A percentile compares a stretch with the other conserved stretches of the same genome.
phyloP scores from a whole-genome alignment of 2,888 invertebrate species.

The Melanostoma scalare region DNA sequence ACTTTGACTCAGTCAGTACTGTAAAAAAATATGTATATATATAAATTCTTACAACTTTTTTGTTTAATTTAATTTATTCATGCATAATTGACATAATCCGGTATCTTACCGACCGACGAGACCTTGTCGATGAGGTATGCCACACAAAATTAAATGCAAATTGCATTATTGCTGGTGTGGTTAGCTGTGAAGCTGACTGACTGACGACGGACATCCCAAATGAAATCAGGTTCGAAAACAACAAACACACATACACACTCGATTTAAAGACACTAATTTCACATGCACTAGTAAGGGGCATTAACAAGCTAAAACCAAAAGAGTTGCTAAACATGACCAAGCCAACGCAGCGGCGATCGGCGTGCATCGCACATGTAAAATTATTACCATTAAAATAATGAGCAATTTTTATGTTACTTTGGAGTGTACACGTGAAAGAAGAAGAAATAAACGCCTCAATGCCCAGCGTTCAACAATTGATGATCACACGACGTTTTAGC shows the following conservation, averaged over 20 bases:
- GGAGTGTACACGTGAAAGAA: conserved; percentile 41
- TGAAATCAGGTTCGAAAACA: conserved; percentile 47
- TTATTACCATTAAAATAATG: conserved; percentile 73
- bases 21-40: conserved; percentile 10
- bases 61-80: conserved; percentile 64
- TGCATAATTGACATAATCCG: conserved; percentile 72
- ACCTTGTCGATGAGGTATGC: conserved; percentile 70
- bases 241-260: conserved; percentile 3
- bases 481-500: conserved; percentile 20
- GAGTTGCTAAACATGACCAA: conserved; percentile 49
- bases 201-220: conserved; percentile 32
- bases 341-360: background rate
- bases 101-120: conserved; percentile 67
- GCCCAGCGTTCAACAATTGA: conserved; percentile 38
- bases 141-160: conserved; percentile 72
- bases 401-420: conserved; percentile 69
- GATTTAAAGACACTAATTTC: conserved; percentile 38
- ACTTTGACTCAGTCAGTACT: conserved; percentile 34
- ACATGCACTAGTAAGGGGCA: conserved; percentile 28
- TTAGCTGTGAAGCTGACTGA: conserved; percentile 24
- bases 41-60: conserved; percentile 27
- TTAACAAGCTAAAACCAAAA: conserved; percentile 52
- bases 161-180: conserved; percentile 36
- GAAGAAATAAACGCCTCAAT: conserved; percentile 33
- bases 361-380: conserved; percentile 69